Base-by-base conservation (phyloP, 2,113 vertebrate genomes). In the Pseudolaguvia tuberculata region DNA sequence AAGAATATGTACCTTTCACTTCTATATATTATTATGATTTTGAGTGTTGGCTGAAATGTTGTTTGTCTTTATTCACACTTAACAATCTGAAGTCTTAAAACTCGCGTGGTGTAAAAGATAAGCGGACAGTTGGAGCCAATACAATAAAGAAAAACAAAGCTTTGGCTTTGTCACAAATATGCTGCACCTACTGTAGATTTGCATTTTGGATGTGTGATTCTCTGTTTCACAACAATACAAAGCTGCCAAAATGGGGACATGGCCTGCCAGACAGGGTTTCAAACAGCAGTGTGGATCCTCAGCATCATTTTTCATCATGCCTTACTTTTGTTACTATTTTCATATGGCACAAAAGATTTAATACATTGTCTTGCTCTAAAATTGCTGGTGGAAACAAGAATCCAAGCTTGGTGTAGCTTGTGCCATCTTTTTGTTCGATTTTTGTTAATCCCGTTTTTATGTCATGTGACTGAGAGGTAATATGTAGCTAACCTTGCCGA, bases 1-100 rank as follows among this genome's bases (percentile, higher is more conserved):
- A 77, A 69, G 57, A 55, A 81, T 78, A 79, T 48, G 61, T 48
- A 42, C 52, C 72, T 66, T 23, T 47, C n/a, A 57, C 51, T 48
- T 23, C 17, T 59, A 13, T 25, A 52, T 12, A 11, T 27, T 47
- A 45, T 17, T n/a, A 48, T 23, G 42, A 11, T 42, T 48, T n/a
- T 20, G 31, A 76, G 59, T 52, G 58, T 47, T 45, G 51, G 57
- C 51, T 50, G 42, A 77, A 50, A 58, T 70, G 31, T 31, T 61
- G 53, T 61, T 72, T 62, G 63, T 70, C 65, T 66, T 57, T 53
- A 63, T 70, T 70, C 58, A 50, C 59, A 39, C 65, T 62, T 62
- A 69, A 73, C 57, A 72, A 63, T 53, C 53, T 52, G 48, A 68
- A 39, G 21, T 73, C 55, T 39, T 79, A 63, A 58, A 48, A 61